Evolutionary conservation across 1,140 invertebrate species (phyloP).

Genomic region (Thalassaphorura encarpata): DNA sequence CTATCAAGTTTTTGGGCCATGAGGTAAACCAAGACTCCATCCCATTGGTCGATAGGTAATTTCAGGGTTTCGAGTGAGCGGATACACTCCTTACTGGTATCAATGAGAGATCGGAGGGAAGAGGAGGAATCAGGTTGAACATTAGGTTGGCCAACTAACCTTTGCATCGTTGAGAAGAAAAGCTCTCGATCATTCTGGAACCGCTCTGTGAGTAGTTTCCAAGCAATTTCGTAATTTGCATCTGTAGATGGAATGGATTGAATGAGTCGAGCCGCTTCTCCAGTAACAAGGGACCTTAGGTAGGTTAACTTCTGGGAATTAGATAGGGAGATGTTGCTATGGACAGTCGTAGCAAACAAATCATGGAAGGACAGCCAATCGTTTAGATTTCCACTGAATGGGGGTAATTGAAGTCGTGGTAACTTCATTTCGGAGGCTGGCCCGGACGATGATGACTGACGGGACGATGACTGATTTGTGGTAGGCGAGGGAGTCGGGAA

Average conservation of each 20-base stretch:
- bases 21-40: background rate
- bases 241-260: background rate
- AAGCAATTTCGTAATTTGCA: conserved; percentile 6
- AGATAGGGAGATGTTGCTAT: background rate
- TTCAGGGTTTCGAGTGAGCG: background rate
- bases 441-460: too few species aligned
- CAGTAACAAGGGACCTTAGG: background rate
- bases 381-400: conserved; percentile 1
- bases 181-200: conserved; percentile 8
- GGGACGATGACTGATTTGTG: too few species aligned
- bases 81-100: background rate
- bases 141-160: background rate
- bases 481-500: too few species aligned
- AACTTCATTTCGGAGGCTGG: conserved; percentile 2
- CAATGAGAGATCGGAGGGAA: background rate
- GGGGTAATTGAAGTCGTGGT: conserved; percentile 4
- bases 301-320: conserved; percentile 4
- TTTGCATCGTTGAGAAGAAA: background rate
- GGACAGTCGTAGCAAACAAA: conserved; percentile 5
- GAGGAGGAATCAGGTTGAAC: background rate
- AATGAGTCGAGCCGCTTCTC: conserved; percentile 4
- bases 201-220: conserved; percentile 1
- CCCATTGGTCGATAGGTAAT: background rate
- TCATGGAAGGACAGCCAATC: conserved; percentile 13
- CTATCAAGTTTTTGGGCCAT: background rate